phyloP scores from a whole-genome alignment of 1,140 invertebrate species.

The Drosophila arizonae region DNA sequence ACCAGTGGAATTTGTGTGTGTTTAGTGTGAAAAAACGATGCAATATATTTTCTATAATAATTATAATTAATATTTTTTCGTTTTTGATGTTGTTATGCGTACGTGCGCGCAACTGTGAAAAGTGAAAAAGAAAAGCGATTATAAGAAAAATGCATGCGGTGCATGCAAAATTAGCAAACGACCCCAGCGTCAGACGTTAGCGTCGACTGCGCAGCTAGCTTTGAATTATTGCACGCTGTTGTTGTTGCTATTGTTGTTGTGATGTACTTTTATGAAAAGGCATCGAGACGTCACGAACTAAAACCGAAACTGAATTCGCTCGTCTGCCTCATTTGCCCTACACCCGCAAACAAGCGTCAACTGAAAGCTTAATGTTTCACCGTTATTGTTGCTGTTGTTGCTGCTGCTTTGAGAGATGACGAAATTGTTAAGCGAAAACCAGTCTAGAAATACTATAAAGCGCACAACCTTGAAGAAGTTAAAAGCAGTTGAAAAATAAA shows the following conservation, averaged over 20 bases:
- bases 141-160: slow-evolving; percentile 29
- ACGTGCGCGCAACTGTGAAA: slow-evolving; percentile 33
- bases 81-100: slow-evolving; percentile 11
- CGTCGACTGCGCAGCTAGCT: slow-evolving; percentile 36
- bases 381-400: slow-evolving; percentile 39
- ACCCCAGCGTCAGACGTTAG: slow-evolving; percentile 25
- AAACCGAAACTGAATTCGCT: slow-evolving; percentile 27
- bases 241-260: slow-evolving; percentile 20
- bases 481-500: slow-evolving; percentile 41
- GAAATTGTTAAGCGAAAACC: slow-evolving; percentile 77
- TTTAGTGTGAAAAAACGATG: slow-evolving; percentile 36
- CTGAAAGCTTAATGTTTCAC: slow-evolving; percentile 37
- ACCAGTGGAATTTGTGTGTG: slow-evolving; percentile 22
- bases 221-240: slow-evolving; percentile 53
- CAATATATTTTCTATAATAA: slow-evolving; percentile 22
- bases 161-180: slow-evolving; percentile 55
- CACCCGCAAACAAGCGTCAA: slow-evolving; percentile 28
- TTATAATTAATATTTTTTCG: slow-evolving; percentile 26
- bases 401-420: slow-evolving; percentile 54
- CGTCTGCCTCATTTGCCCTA: slow-evolving; percentile 17
- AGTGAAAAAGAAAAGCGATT: slow-evolving; percentile 41
- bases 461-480: slow-evolving; percentile 74
- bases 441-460: slow-evolving; percentile 72
- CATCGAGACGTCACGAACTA: slow-evolving; percentile 63
- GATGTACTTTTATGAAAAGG: slow-evolving; percentile 41